Conservation (phyloP, 1,140 invertebrate genomes). For the Cyphomyrmex costatus region DNA sequence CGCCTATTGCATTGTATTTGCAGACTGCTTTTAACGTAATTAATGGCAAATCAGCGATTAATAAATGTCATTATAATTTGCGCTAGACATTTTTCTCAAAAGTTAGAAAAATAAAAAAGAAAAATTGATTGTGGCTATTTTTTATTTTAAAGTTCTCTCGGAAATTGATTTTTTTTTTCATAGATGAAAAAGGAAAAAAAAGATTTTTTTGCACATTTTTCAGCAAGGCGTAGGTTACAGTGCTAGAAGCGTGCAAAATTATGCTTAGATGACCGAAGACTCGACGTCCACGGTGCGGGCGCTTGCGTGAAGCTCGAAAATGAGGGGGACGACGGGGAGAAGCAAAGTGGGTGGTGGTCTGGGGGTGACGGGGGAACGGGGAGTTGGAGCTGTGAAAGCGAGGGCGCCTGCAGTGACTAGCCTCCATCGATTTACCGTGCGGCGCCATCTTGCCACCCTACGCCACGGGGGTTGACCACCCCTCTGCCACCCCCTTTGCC, state of each 20-base stretch:
- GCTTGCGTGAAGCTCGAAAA: constrained; percentile 84
- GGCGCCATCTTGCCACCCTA: constrained; percentile 86
- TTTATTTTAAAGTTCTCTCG: not conserved
- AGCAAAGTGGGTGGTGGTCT: constrained; percentile 64
- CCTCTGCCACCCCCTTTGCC: constrained; percentile 53
- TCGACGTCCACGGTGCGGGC: constrained; percentile 73
- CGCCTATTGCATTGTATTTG: constrained; percentile 41
- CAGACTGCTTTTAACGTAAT: not conserved
- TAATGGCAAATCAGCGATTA: not conserved
- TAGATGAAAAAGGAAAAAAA: constrained; percentile 42
- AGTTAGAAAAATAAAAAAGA: constrained; percentile 8
- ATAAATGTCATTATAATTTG: not conserved
- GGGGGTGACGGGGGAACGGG: constrained; percentile 71
- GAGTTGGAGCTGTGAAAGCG: constrained; percentile 80
- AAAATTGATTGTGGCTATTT: not conserved
- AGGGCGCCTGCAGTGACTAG: constrained; percentile 85
- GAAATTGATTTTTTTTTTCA: constrained; percentile 54
- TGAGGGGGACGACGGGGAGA: constrained; percentile 76
- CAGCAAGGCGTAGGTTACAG: constrained; percentile 4
- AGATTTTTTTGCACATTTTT: constrained; percentile 57
- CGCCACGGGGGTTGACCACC: constrained; percentile 77
- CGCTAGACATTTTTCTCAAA: not conserved
- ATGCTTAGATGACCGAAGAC: constrained; percentile 79
- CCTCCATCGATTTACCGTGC: constrained; percentile 86
- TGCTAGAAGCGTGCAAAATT: constrained; percentile 69